Evolutionary conservation across 2,797 vertebrate genomes (phyloP).

Genomic region (Atherinosoma microstoma): DNA sequence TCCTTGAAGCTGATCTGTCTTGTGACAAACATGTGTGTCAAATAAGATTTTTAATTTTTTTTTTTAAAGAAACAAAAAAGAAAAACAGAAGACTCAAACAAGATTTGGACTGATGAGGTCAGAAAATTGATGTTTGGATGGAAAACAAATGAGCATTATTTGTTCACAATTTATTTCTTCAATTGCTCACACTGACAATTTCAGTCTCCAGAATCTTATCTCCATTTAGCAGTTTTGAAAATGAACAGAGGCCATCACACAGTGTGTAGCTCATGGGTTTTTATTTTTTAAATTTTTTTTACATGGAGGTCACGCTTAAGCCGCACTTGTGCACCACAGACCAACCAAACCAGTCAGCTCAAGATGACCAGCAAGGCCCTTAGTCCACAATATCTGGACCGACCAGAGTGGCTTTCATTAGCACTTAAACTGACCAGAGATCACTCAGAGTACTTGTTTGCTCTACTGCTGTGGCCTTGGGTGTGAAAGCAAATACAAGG

Average conservation of each 20-base stretch:
- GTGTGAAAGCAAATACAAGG: not conserved
- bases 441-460: not conserved
- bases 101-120: slow-evolving; percentile 14
- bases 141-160: slow-evolving; percentile 17
- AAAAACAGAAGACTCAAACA: not conserved
- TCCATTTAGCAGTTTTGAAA: slow-evolving; percentile 5
- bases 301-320: not conserved
- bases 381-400: not conserved
- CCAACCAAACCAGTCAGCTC: not conserved
- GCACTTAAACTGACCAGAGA: not conserved
- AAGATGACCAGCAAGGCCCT: not conserved
- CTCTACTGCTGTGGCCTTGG: not conserved
- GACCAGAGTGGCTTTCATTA: not conserved
- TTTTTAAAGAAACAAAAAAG: not conserved
- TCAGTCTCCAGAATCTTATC: slow-evolving; percentile 2
- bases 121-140: slow-evolving; percentile 5
- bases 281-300: not conserved
- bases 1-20: slow-evolving; percentile 19
- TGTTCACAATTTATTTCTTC: not conserved
- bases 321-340: not conserved
- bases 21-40: slow-evolving; percentile 26
- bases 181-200: not conserved
- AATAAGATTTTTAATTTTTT: slow-evolving; percentile 2
- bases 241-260: not conserved
- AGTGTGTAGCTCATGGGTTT: not conserved